phyloP scores from a whole-genome alignment of 1,140 invertebrate genomes.

The Ptiloglossa arizonensis region DNA sequence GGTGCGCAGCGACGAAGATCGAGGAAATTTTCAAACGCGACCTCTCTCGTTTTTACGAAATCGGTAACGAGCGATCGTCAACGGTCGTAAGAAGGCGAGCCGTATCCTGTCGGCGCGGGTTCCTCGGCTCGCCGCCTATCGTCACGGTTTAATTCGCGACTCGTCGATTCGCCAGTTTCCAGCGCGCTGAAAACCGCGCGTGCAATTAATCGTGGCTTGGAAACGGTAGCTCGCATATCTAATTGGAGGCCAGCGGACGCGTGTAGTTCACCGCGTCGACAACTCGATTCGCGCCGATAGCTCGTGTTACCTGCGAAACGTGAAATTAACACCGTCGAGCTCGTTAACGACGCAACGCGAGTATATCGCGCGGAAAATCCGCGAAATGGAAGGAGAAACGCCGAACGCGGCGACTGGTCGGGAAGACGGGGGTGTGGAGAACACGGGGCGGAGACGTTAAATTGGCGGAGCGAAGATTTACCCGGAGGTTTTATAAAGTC shows the following conservation, averaged over 20 bases:
- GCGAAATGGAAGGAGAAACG: neutral
- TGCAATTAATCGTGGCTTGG: slow-evolving; percentile 47
- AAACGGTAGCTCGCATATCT: slow-evolving; percentile 55
- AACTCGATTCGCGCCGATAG: slow-evolving; percentile 32
- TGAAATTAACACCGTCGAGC: slow-evolving; percentile 26
- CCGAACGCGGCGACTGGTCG: neutral
- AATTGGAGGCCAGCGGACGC: slow-evolving; percentile 60
- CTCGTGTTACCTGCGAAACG: slow-evolving; percentile 30
- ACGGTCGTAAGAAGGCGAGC: too few relatives aligned
- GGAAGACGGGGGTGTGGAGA: neutral
- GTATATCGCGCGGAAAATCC: slow-evolving; percentile 10
- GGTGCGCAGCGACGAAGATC: too few relatives aligned
- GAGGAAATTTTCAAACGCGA: too few relatives aligned
- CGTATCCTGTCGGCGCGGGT: too few relatives aligned
- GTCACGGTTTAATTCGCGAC: neutral
- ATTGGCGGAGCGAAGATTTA: slow-evolving; percentile 1
- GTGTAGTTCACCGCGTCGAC: slow-evolving; percentile 42
- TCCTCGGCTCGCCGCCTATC: neutral
- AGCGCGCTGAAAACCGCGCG: slow-evolving; percentile 48
- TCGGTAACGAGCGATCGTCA: too few relatives aligned
- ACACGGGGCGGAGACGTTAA: neutral
- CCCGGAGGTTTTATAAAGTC: slow-evolving; percentile 10
- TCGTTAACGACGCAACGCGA: slow-evolving; percentile 8
- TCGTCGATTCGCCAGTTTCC: slow-evolving; percentile 45
- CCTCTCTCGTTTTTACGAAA: too few relatives aligned